Conservation (phyloP, 2,888 invertebrate species). For the Pheosia tremula region DNA sequence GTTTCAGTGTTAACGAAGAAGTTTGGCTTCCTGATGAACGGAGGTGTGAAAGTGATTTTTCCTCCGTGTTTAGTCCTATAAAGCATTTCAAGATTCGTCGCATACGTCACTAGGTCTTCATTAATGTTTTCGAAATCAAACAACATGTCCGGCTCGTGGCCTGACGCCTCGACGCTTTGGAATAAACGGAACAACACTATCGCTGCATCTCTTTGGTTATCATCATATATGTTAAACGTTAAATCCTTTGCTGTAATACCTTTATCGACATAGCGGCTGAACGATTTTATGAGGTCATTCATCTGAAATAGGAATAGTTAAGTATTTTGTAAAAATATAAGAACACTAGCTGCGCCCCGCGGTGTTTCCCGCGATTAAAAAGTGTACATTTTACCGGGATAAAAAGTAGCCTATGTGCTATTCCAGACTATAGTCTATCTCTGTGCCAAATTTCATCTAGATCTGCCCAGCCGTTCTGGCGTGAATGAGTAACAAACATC, state of each 20-base stretch:
- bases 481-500: no score
- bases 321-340: constrained; percentile 8
- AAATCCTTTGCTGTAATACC: constrained; percentile 61
- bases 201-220: constrained; percentile 74
- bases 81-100: constrained; percentile 67
- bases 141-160: constrained; percentile 59
- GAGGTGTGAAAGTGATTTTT: constrained; percentile 55
- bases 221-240: constrained; percentile 78
- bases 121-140: constrained; percentile 75
- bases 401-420: not conserved
- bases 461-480: no score
- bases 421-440: no score
- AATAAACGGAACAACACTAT: constrained; percentile 73
- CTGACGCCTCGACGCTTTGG: constrained; percentile 56
- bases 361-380: no score
- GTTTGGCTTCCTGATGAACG: constrained; percentile 76
- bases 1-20: constrained; percentile 70
- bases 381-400: no score
- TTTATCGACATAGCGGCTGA: constrained; percentile 51
- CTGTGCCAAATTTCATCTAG: no score
- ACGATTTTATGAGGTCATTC: constrained; percentile 49
- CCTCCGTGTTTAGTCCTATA: constrained; percentile 57
- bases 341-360: not conserved
- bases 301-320: constrained; percentile 47
- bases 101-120: constrained; percentile 78